Evolutionary conservation across 2,888 invertebrate species (phyloP), one percentile per base, ranked within the genome.

Genomic region (Himalopsyche kuldschensis): DNA sequence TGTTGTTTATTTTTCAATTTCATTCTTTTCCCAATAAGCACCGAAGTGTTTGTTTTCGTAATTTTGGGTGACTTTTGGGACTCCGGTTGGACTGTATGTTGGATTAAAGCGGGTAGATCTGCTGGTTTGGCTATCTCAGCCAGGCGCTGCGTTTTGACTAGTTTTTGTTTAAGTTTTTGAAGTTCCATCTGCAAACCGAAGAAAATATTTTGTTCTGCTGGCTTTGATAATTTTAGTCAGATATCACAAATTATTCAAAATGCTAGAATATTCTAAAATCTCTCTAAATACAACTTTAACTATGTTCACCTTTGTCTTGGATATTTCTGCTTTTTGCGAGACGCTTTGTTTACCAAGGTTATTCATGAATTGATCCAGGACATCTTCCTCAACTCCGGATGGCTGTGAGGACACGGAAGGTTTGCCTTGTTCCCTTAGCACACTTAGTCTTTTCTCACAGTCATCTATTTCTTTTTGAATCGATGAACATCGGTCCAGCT

Each of bases 341-440:
- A 91, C 90, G 24, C 89, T 90, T 88, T 94, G 93, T 82, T 92
- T 93, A 0, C 91, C 89, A 83, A 97, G 89, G 47, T 92, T 93
- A 48, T 92, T 93, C 97, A 98, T 97, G 89, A 94, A 98, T 5
- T 94, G 94, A 88, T 98, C 98, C 77, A 98, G 89, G 1, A 95
- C 95, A 88, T 98, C 97, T 69, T 94, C 94, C 1, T 88, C 88
- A 84, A 41, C 88, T 86, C 86, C 85, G 4, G 83, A 85, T 1
- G 87, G 90, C 87, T 84, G 89, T 80, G 85, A 88, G 15, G 87
- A 88, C 27, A 88, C 90, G 88, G 87, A 88, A 82, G 79, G 86
- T 75, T 86, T 89, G 88, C 87, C 89, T 87, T 11, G 87, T 88
- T 86, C 95, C 6, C 84, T 5, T 86, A 90, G 89, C 78, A 90